Conservation (phyloP, 1,140 invertebrate genomes). For the Dreissena rostriformis region DNA sequence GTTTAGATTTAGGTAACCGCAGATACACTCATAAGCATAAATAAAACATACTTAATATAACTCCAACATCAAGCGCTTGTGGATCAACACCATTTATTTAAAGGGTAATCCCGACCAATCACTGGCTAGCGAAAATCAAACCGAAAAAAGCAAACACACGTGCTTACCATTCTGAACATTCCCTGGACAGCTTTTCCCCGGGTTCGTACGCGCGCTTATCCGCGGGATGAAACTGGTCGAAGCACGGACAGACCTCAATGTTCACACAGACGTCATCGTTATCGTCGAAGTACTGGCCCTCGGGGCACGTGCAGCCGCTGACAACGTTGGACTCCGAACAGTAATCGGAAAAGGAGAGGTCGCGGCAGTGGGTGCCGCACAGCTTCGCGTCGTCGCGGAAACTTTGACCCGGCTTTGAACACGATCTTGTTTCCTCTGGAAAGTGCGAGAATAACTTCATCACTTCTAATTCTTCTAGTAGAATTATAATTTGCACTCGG, state of each 20-base stretch:
- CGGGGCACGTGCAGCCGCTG: neutral
- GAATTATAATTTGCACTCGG: too few species aligned
- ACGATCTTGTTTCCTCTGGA: neutral
- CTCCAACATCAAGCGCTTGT: too few species aligned
- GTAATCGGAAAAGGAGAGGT: neutral
- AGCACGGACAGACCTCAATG: neutral
- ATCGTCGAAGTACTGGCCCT: neutral
- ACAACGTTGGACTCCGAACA: neutral
- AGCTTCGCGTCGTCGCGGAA: neutral
- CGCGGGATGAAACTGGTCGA: neutral
- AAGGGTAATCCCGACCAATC: too few species aligned
- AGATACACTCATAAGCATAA: too few species aligned
- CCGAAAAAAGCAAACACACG: too few species aligned
- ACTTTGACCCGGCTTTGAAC: neutral
- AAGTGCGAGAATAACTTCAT: neutral
- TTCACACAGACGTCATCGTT: neutral
- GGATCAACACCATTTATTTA: too few species aligned
- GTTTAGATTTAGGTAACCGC: too few species aligned
- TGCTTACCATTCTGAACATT: neutral
- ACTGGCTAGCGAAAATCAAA: too few species aligned
- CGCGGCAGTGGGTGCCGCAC: neutral
- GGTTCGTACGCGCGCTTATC: neutral
- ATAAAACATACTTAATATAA: too few species aligned
- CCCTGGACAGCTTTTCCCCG: neutral
- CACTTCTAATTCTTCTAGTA: too few species aligned